Evolutionary conservation across 2,888 invertebrate species (phyloP).

Genomic region (Philhelius pedissequus): DNA sequence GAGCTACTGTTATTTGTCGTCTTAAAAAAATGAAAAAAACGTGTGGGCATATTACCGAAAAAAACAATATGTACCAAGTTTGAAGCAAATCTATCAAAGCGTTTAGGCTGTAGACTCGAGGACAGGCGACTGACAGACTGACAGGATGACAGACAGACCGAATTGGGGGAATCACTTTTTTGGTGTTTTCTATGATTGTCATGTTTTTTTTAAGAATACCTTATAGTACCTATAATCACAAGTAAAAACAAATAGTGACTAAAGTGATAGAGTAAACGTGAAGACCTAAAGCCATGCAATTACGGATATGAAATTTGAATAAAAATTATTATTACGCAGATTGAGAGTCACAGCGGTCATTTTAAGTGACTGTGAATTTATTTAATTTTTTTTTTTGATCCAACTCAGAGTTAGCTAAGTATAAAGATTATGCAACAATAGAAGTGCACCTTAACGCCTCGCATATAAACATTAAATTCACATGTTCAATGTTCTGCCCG

Average conservation of each 20-base stretch:
- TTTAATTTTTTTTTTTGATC: neutral
- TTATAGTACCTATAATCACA: no score
- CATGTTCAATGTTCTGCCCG: slow-evolving; percentile 32
- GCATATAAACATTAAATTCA: neutral
- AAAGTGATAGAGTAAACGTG: neutral
- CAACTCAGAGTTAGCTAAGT: neutral
- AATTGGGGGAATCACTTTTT: no score
- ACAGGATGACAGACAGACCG: no score
- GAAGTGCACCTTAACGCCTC: slow-evolving; percentile 19
- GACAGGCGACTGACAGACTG: no score
- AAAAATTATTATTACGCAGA: neutral
- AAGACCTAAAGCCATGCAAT: neutral
- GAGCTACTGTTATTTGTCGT: no score
- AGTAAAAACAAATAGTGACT: neutral
- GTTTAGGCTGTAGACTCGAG: no score
- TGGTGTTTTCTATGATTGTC: no score
- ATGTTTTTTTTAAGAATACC: no score
- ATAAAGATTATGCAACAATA: slow-evolving; percentile 16
- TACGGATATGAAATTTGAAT: neutral
- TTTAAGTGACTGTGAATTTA: neutral
- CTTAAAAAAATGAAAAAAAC: no score
- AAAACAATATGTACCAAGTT: no score
- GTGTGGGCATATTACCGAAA: no score
- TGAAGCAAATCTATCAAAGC: no score
- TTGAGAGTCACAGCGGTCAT: neutral